A percentile compares a stretch with the other conserved stretches of the same genome.
Evolutionary conservation across 2,113 vertebrate genomes (phyloP).

Genomic region (Stegostoma tigrinum): DNA sequence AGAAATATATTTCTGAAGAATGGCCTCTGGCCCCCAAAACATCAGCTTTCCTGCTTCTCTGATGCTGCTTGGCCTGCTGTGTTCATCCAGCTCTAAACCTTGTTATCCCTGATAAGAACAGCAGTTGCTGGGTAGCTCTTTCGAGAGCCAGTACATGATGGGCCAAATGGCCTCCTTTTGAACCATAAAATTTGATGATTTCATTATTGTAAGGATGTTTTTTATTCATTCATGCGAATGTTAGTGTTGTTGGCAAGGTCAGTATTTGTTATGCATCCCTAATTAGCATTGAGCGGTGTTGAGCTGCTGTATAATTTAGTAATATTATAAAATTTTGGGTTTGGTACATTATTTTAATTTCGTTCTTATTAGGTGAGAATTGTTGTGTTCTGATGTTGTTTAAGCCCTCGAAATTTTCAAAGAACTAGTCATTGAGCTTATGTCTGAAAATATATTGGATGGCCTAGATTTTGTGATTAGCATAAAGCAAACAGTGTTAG

Average conservation of each 20-base stretch:
- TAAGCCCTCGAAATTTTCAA: background rate
- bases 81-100: too few relatives aligned
- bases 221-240: background rate
- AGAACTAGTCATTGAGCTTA: background rate
- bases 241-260: background rate
- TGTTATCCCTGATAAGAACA: too few relatives aligned
- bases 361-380: background rate
- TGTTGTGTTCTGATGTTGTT: background rate
- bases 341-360: background rate
- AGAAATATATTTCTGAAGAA: too few relatives aligned
- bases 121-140: too few relatives aligned
- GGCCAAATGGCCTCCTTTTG: too few relatives aligned
- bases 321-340: background rate
- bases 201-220: background rate
- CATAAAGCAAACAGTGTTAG: background rate
- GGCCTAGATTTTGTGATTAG: background rate
- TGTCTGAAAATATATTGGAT: background rate
- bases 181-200: background rate
- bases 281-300: background rate
- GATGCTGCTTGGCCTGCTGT: too few relatives aligned
- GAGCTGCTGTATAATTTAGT: background rate
- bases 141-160: too few relatives aligned
- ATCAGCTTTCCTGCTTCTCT: too few relatives aligned
- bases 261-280: background rate
- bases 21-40: too few relatives aligned